Base-by-base conservation (phyloP, 2,797 vertebrate genomes). In the Masticophis lateralis region DNA sequence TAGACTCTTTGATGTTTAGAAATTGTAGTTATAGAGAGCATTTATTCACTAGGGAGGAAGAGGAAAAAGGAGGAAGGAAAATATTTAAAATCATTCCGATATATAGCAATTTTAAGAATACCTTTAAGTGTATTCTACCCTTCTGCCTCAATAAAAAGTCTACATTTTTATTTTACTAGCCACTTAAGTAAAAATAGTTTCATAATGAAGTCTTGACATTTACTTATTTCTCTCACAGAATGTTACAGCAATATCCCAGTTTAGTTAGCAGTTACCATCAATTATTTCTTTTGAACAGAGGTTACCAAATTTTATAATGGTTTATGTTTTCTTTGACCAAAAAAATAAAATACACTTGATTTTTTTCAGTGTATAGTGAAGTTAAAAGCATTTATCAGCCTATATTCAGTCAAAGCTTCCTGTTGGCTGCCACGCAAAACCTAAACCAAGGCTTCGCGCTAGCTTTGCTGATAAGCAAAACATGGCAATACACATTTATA, bases 1-100 rank as follows among this genome's bases (percentile, higher is more conserved):
- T 91, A 91, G 69, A 83, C 90, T 37, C 93, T 96, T 96, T 96
- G 94, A 97, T 96, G 94, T 94, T 93, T 83, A 60, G 94, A 95
- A 96, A 90, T 60, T 20, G 3, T 95, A 66, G 94, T 88, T 92
- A 83, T 43, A n/a, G 22, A 27, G 9, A 5, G 61, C 43, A 83
- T 0, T 2, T 2, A 28, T 55, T 3, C 27, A 25, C 8, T 89
- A 55, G 86, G 90, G 55, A 92, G 86, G 37, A 28, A 25, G 53
- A 79, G 94, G 93, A 86, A 94, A 95, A 86, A 66, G 5, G 87
- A 94, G 1, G 1, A 43, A 91, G 10, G 37, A 22, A 69, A 88
- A 12, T 28, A 10, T 90, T 0, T 12, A 0, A 13, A 59, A 61
- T 61, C 32, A 0, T 95, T 59, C 87, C 2, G 83, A 37, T 9